Conservation (phyloP, 2,888 invertebrate species). For the Idaea straminata region DNA sequence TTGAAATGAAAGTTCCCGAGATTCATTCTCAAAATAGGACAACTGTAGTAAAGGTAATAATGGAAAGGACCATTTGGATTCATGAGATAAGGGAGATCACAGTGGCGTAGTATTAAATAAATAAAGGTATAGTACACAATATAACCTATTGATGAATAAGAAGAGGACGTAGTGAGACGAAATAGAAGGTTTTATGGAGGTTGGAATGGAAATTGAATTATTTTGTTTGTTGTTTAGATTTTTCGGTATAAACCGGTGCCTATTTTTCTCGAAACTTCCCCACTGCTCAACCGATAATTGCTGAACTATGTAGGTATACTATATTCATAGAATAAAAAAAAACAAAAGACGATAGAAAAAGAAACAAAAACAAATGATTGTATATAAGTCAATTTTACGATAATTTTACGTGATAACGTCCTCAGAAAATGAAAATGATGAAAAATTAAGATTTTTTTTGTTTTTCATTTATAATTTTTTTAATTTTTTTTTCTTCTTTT, state of each 20-base stretch:
- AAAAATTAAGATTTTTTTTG: too few species aligned
- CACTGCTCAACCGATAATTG: too few species aligned
- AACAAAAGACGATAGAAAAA: too few species aligned
- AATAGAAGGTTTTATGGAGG: neutral
- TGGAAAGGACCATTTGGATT: slow-evolving; percentile 50
- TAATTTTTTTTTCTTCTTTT: too few species aligned
- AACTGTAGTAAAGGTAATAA: slow-evolving; percentile 29
- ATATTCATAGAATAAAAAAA: too few species aligned
- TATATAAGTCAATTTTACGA: too few species aligned
- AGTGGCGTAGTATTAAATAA: slow-evolving; percentile 34
- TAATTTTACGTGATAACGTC: too few species aligned
- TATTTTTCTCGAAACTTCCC: too few species aligned
- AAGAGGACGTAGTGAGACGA: slow-evolving; percentile 14
- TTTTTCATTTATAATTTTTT: too few species aligned
- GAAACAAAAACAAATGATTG: too few species aligned
- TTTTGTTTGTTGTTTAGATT: neutral
- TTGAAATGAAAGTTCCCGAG: neutral
- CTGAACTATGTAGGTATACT: too few species aligned
- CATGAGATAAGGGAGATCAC: slow-evolving; percentile 47
- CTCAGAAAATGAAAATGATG: too few species aligned
- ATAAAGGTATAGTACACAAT: slow-evolving; percentile 29
- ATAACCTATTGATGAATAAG: slow-evolving; percentile 32
- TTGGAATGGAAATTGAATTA: neutral
- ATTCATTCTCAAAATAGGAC: neutral
- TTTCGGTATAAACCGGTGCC: neutral